Conservation (phyloP, 2,113 vertebrate genomes). For the Hiodon tergisus region DNA sequence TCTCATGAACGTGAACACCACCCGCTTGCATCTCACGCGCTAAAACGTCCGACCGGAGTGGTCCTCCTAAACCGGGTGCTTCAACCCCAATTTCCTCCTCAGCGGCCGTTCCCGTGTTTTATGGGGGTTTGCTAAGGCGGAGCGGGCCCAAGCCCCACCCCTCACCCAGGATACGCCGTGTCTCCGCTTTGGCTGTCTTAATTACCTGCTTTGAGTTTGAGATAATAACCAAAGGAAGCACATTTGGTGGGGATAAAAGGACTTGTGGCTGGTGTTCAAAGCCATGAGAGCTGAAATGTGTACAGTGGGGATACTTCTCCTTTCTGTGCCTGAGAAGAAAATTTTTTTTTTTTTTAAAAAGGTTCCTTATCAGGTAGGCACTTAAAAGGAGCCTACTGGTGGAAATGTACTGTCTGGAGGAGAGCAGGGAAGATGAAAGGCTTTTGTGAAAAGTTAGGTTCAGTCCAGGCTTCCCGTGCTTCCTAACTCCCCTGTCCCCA, state of each 20-base stretch:
- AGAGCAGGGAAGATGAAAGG: conserved; percentile 86
- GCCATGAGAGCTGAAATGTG: conserved; percentile 58
- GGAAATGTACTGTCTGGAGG: conserved; percentile 71
- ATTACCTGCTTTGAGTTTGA: conserved; percentile 62
- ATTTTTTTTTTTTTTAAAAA: conserved; percentile 37
- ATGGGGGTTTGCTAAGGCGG: conserved; percentile 40
- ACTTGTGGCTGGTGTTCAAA: no score
- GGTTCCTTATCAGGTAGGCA: conserved; percentile 86
- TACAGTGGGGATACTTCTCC: conserved; percentile 74
- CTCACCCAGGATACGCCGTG: conserved; percentile 37
- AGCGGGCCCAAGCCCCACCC: conserved; percentile 35
- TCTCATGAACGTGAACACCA: no score
- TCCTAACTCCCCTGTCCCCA: conserved; percentile 71
- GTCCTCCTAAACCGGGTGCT: no score
- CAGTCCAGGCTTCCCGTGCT: conserved; percentile 88
- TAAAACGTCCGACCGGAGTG: no score
- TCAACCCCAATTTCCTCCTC: no score
- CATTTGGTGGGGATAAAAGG: conserved; percentile 52
- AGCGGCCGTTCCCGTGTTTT: no score
- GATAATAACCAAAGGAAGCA: conserved; percentile 54
- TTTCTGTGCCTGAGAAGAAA: conserved; percentile 45
- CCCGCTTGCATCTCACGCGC: no score
- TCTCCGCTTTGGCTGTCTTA: conserved; percentile 42
- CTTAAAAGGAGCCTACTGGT: conserved; percentile 84
- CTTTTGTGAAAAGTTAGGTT: conserved; percentile 87